Conservation (phyloP, 2,113 vertebrate genomes). For the Larimichthys crocea region DNA sequence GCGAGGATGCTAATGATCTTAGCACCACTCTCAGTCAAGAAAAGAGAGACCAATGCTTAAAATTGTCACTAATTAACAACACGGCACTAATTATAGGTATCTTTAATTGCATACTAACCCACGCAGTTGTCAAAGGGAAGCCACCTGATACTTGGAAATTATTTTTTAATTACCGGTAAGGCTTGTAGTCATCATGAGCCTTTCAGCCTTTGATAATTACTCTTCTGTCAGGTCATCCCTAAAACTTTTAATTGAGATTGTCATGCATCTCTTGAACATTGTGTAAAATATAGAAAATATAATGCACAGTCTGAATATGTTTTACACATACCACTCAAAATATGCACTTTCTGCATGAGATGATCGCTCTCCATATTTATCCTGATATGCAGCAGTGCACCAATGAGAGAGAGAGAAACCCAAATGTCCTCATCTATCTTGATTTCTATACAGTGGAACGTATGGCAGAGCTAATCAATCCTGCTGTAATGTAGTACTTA, state of each 20-base stretch:
- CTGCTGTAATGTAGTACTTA: slow-evolving; percentile 71
- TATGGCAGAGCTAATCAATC: slow-evolving; percentile 68
- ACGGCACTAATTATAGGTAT: slow-evolving; percentile 83
- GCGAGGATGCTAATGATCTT: slow-evolving; percentile 63
- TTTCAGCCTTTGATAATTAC: slow-evolving; percentile 77
- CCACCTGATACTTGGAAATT: slow-evolving; percentile 84
- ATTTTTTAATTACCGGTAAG: slow-evolving; percentile 83
- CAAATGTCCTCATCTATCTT: slow-evolving; percentile 63
- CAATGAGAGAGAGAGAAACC: slow-evolving; percentile 26
- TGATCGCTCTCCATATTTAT: slow-evolving; percentile 6
- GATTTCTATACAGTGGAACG: slow-evolving; percentile 56
- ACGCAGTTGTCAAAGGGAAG: slow-evolving; percentile 84
- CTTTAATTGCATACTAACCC: slow-evolving; percentile 84
- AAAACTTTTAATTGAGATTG: slow-evolving; percentile 78
- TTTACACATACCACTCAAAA: slow-evolving; percentile 2
- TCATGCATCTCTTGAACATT: slow-evolving; percentile 36
- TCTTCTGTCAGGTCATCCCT: slow-evolving; percentile 65
- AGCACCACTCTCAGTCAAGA: slow-evolving; percentile 55
- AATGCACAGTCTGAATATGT: not conserved
- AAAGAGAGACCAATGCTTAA: slow-evolving; percentile 66
- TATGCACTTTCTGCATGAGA: slow-evolving; percentile 8
- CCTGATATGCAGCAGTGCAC: slow-evolving; percentile 2
- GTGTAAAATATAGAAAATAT: slow-evolving; percentile 19
- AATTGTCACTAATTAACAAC: slow-evolving; percentile 84
- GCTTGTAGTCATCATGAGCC: slow-evolving; percentile 67